Base-by-base conservation (phyloP, 2,797 vertebrate genomes). In the Silurus aristotelis region DNA sequence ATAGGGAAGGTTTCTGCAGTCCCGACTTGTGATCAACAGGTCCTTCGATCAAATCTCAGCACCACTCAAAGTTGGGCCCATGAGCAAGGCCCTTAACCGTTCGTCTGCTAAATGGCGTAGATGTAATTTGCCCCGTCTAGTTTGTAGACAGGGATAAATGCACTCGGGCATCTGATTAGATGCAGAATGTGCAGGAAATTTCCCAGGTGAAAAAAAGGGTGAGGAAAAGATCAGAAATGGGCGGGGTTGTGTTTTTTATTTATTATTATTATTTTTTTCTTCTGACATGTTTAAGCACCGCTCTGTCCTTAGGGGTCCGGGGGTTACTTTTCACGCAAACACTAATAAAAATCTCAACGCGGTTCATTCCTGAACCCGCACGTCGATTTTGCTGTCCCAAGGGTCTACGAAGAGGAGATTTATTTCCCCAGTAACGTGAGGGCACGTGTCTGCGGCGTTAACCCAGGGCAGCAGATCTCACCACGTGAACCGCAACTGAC, bases 401-500 rank as follows among this genome's bases (percentile, higher is more conserved):
- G 72, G n/a, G 52, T 52, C 6, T 52, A 7, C 4, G 15, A 58
- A 7, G 1, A 5, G 14, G 60, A 80, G 22, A 25, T 48, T 64
- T 64, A 64, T 64, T 20, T 64, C 22, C 31, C 6, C 38, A 10
- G 38, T 64, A 80, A 43, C 2, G 17, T 20, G 55, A 46, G 22
- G 7, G n/a, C 20, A 10, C 20, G 31, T 63, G 58, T 5, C 58
- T 61, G 20, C n/a, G 38, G 31, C 12, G 1, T 43, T n/a, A 46
- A 80, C 6, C 38, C 4, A 27, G 38, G 20, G 60, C 77, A 48
- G 38, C 38, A n/a, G 58, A 8, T 43, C 58, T 79, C 76, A 9
- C 58, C 58, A 61, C 6, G 3, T 22, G 13, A 46, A 79, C 38
- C 77, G 61, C 2, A 1, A 6, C 68, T 87, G 67, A 87, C 80